Conservation (phyloP, 1,140 invertebrate species). For the Macrobrachium rosenbergii region DNA sequence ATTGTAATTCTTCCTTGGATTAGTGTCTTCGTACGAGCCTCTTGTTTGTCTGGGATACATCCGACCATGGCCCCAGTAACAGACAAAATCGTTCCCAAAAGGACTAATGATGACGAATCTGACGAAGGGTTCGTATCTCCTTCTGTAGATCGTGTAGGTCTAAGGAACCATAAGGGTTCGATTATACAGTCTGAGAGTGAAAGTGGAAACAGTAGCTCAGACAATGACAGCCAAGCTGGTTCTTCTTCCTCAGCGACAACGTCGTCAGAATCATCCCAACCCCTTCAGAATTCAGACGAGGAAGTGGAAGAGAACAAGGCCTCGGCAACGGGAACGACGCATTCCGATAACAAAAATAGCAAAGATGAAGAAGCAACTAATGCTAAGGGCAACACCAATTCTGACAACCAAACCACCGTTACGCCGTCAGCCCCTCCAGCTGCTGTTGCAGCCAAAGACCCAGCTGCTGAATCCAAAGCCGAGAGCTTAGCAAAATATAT, state of each 20-base stretch:
- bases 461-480: slow-evolving; percentile 33
- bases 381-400: too few species aligned
- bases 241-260: background rate
- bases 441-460: background rate
- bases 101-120: slow-evolving; percentile 16
- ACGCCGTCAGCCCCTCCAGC: too few species aligned
- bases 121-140: slow-evolving; percentile 45
- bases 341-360: background rate
- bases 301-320: background rate
- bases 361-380: background rate
- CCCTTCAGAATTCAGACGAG: background rate
- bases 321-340: background rate
- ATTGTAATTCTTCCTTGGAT: too few species aligned
- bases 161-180: background rate
- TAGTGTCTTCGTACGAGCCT: too few species aligned
- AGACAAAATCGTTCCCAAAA: slow-evolving; percentile 12
- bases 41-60: too few species aligned
- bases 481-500: slow-evolving; percentile 44
- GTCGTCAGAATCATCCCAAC: too few species aligned
- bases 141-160: background rate
- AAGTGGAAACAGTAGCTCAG: background rate
- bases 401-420: too few species aligned
- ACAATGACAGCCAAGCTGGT: slow-evolving; percentile 19
- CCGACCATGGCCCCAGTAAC: slow-evolving; percentile 15
- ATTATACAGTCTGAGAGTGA: background rate